Base-by-base conservation (phyloP, 2,888 invertebrate species). In the Itoplectis maculator region DNA sequence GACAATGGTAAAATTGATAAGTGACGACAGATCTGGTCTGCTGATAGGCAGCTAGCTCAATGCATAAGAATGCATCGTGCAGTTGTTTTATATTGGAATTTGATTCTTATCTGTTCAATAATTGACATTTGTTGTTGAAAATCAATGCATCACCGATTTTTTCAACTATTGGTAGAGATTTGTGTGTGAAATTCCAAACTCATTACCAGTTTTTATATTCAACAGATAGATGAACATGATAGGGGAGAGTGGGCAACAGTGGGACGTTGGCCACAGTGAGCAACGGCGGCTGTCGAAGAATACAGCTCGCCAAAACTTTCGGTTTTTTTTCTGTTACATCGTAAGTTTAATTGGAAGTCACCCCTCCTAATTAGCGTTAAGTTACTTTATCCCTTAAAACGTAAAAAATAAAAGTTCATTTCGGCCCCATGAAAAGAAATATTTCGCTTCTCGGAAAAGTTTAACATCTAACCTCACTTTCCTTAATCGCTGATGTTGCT, bases 91-190 rank as follows among this genome's bases (percentile, higher is more conserved):
- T n/a, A 9, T 3, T 15, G 5, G 13, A 47, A 47, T 47, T 47
- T 0, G 29, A 29, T 29, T 29, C 29, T 29, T 29, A 29, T 29
- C 29, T 3, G 29, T 29, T 29, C 5, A n/a, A 15, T n/a, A n/a
- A 47, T 47, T 15, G 11, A 4, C n/a, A n/a, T 2, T 15, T 7
- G 11, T 47, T 47, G 47, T 47, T n/a, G 7, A 5, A 15, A 9
- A 3, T 65, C 13, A 45, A 42, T 20, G 15, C 29, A 35, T 2
- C 42, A 13, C 20, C 42, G 42, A 37, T n/a, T n/a, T 23, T 42
- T 23, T 20, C 42, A 42, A 65, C 45, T 45, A 45, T 6, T 45
- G 1, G 9, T 65, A n/a, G 9, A 65, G 23, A 65, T 23, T 65
- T 20, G 42, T 11, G 0, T 29, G 5, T 29, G 2, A 29, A 2